Percentiles rank a stretch among this genome's conserved stretches.
These are phyloP conservation scores for Leptinotarsa lineolata DNA, from an alignment of 1,140 invertebrate species.

Conservation along the genomic window DNA sequence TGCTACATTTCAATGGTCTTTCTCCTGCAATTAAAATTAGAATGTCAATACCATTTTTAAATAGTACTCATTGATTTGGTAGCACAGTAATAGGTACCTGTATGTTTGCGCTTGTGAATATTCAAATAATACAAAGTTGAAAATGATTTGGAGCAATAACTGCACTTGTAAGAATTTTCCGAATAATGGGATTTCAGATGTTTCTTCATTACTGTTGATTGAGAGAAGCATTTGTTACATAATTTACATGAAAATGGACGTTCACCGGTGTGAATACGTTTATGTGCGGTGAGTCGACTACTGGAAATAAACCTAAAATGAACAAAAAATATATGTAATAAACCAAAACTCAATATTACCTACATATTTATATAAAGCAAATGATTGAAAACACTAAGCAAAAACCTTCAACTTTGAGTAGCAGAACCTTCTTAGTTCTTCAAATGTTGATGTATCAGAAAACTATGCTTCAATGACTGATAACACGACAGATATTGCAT, in stretches of 20 bases:
- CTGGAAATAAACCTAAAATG: conserved; percentile 42
- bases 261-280: conserved; percentile 60
- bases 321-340: background rate
- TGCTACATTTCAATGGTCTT: conserved; percentile 67
- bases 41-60: no score
- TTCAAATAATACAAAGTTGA: conserved; percentile 53
- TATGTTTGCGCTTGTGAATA: conserved; percentile 61
- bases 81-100: conserved; percentile 43
- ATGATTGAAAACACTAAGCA: no score
- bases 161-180: conserved; percentile 71
- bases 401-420: no score
- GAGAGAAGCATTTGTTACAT: conserved; percentile 61
- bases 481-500: no score
- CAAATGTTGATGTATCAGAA: no score
- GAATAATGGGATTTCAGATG: conserved; percentile 75
- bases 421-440: no score
- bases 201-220: conserved; percentile 53
- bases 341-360: no score
- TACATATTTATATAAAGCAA: no score
- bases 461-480: no score
- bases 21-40: conserved; percentile 64
- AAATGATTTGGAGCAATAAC: conserved; percentile 71
- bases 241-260: conserved; percentile 59
- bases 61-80: no score
- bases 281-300: conserved; percentile 39